Evolutionary conservation across 2,113 vertebrate species (phyloP), one percentile per base, ranked within the genome.

Genomic region (Tychaedon coryphoeus): DNA sequence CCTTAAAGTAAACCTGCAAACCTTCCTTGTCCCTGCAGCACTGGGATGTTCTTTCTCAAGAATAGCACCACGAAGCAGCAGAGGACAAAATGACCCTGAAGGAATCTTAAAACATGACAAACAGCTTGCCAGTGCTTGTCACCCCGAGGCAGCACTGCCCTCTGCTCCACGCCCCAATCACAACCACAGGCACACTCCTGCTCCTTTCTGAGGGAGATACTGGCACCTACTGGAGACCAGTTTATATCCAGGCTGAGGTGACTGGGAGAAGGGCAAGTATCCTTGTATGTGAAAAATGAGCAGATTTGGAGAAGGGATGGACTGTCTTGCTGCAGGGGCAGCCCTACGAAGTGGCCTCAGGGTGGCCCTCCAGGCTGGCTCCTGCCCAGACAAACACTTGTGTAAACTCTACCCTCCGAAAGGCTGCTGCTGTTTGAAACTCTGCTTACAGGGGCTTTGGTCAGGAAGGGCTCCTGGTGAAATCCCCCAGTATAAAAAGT

Each of bases 171-270:
- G 1, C 23, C 31, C 62, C 4, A n/a, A 76, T 81, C 48, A 48
- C 43, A 33, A 1, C 3, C 1, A 0, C n/a, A 14, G 0, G 6
- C 36, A 36, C 5, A 0, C 33, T 40, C 19, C 40, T 0, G 58
- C 58, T 72, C 58, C 23, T 81, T 79, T 71, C 67, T 8, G 9
- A 95, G 71, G 95, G 67, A 93, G 75, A 95, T 9, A 84, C 60
- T 95, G 94, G 93, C 94, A 96, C 92, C 96, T 96, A 71, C 95
- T 96, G 95, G 95, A 96, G 75, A 34, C 72, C 69, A 77, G 78
- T 76, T 95, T 40, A 58, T 31, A 42, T 47, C 62, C 24, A 69
- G 42, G 66, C 66, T 70, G 93, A 58, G 14, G 54, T 40, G 45
- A 53, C 69, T 72, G 48, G 40, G 45, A 78, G 42, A 12, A 72